Base-by-base conservation (phyloP, 2,888 invertebrate genomes). In the Melanophora roralis region DNA sequence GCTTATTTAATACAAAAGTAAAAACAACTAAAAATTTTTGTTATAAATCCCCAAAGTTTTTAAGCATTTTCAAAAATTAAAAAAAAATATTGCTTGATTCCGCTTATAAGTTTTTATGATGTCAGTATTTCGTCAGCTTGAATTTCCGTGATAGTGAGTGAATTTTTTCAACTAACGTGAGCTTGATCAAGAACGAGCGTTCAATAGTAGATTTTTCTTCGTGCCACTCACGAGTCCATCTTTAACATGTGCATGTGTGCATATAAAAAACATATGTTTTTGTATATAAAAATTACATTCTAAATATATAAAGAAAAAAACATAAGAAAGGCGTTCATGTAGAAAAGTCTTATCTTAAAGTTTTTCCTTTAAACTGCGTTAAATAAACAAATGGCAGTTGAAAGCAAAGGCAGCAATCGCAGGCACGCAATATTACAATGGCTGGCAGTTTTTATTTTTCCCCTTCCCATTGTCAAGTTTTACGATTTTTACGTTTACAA, bases 311-410 rank as follows among this genome's bases (percentile, higher is more conserved):
- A 4, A 11, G 23, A 19, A 65, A 72, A 72, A 27, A 76, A 49
- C 72, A 57, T 38, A 68, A 57, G 68, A 62, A 73, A 80, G 80
- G 80, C 80, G 80, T 80, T 80, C 34, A 32, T 32, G 64, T 64
- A 64, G 43, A 59, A 43, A 67, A 32, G 6, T 23, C 27, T 45
- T 27, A 5, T 6, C 6, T 73, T 12, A 40, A 14, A 4, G 0
- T 47, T 59, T 38, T 40, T 45, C 47, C 34, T 62, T 72, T 51
- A 55, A 55, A 55, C 62, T 80, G 80, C 80, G 76, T 73, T 80
- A 45, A 80, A 51, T 68, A 80, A 80, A 80, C 72, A 80, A 80
- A 80, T 76, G 80, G 76, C 72, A 68, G 80, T 68, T 75, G 71
- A 38, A 62, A 69, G 55, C 75, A 40, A 67, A 36, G 47, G 43